phyloP scores from a whole-genome alignment of 2,888 invertebrate genomes.

The Eilema caniola region DNA sequence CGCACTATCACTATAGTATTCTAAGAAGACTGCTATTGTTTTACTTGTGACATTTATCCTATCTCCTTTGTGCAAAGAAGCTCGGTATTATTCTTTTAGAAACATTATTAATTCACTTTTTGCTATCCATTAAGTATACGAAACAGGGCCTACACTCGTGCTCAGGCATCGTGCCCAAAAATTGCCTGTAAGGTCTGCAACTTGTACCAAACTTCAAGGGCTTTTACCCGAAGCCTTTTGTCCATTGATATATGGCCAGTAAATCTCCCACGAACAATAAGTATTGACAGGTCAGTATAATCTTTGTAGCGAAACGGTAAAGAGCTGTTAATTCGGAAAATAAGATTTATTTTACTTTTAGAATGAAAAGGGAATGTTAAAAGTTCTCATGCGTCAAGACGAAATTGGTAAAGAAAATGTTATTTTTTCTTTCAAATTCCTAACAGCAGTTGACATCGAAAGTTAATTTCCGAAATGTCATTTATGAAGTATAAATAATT shows the following conservation, averaged over 20 bases:
- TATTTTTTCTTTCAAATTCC: too few relatives aligned
- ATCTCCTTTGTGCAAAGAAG: background rate
- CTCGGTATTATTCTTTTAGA: background rate
- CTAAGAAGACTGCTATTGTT: background rate
- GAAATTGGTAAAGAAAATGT: too few relatives aligned
- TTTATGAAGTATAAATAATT: background rate
- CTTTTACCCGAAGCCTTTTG: constrained; percentile 57
- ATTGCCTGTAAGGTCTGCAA: constrained; percentile 38
- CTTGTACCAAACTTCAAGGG: constrained; percentile 41
- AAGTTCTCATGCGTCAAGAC: too few relatives aligned
- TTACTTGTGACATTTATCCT: too few relatives aligned
- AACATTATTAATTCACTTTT: background rate
- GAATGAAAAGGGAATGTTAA: background rate
- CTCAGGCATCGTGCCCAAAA: constrained; percentile 15
- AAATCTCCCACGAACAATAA: constrained; percentile 65
- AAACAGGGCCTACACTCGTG: background rate
- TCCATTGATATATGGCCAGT: constrained; percentile 68
- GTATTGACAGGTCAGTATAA: constrained; percentile 51
- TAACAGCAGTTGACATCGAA: background rate
- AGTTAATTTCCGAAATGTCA: background rate
- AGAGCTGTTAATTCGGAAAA: constrained; percentile 37
- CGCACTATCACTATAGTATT: background rate
- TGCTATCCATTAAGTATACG: background rate
- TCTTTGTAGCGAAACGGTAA: constrained; percentile 32
- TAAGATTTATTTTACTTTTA: background rate